Base-by-base conservation (phyloP, 2,888 invertebrate genomes). In the Nesidiocoris tenuis region DNA sequence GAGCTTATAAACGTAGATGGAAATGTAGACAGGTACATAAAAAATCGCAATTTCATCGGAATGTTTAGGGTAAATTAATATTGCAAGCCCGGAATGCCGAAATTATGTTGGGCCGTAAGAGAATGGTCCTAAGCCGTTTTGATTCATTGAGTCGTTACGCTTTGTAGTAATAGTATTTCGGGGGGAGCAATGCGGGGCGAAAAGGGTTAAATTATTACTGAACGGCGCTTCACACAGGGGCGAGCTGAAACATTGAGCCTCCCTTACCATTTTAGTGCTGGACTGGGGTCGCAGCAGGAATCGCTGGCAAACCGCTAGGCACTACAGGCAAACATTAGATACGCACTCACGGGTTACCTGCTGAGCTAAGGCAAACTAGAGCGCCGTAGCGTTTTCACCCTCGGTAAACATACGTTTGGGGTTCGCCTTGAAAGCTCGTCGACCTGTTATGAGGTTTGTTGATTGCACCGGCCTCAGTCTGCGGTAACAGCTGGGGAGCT, bases 191-290 rank as follows among this genome's bases (percentile, higher is more conserved):
- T 12, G 17, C 19, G 5, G 12, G 23, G 19, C 21, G 68, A 23
- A 23, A 24, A 55, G 68, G 68, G 55, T 68, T 68, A 68, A 68
- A 68, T 68, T 68, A 68, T 68, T 68, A 68, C 68, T 68, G 57
- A 57, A 68, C 22, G 39, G 39, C 3, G 39, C 39, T 39, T 39
- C 39, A 12, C n/a, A n/a, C 39, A 39, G 39, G 39, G 39, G 39
- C 12, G 12, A 12, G 12, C 39, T 39, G 39, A 39, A 39, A 39
- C 39, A 39, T 39, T 39, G 39, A 39, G 39, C 39, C 39, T 39
- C 39, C 39, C 39, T 39, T 39, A 3, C 12, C 39, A 12, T 39
- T 39, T 39, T 39, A 3, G 39, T 39, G 12, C 12, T 12, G 39
- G 12, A 3, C 39, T 39, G 12, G 39, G 39, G 39, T 39, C 39